phyloP scores from a whole-genome alignment of 2,888 invertebrate species.

The Stratiomys singularior region DNA sequence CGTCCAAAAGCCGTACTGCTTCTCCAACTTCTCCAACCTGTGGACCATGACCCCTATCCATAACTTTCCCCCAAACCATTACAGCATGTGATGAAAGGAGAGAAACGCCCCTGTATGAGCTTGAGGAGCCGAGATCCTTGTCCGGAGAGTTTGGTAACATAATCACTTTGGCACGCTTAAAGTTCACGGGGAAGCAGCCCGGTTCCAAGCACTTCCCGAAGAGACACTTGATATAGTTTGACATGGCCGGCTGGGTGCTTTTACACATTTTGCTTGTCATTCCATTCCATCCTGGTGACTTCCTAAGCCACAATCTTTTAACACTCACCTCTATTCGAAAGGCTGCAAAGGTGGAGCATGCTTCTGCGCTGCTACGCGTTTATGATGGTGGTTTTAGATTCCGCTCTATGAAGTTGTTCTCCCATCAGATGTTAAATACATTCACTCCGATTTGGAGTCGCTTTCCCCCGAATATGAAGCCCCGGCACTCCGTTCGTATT shows the following conservation, averaged over 20 bases:
- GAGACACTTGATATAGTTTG: background rate
- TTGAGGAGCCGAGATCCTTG: background rate
- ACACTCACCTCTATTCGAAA: background rate
- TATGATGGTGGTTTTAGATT: too few relatives aligned
- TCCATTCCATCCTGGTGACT: constrained; percentile 11
- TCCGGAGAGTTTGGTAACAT: background rate
- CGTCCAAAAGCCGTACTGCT: background rate
- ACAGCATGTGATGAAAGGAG: background rate
- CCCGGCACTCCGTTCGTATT: too few relatives aligned
- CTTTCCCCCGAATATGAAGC: too few relatives aligned
- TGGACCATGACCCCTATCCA: background rate
- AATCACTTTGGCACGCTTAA: background rate
- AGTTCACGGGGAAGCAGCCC: background rate
- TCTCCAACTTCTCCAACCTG: background rate
- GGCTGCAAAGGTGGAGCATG: background rate
- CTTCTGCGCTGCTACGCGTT: background rate
- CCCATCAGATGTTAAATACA: too few relatives aligned
- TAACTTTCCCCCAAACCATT: too few relatives aligned
- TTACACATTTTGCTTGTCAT: constrained; percentile 14
- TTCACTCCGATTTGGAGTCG: too few relatives aligned
- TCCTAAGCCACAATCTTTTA: background rate
- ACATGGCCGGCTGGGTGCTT: background rate
- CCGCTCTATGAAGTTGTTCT: too few relatives aligned
- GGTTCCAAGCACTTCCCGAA: background rate
- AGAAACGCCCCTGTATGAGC: background rate